phyloP scores from a whole-genome alignment of 1,140 invertebrate species.

The Drosophila oshimai region DNA sequence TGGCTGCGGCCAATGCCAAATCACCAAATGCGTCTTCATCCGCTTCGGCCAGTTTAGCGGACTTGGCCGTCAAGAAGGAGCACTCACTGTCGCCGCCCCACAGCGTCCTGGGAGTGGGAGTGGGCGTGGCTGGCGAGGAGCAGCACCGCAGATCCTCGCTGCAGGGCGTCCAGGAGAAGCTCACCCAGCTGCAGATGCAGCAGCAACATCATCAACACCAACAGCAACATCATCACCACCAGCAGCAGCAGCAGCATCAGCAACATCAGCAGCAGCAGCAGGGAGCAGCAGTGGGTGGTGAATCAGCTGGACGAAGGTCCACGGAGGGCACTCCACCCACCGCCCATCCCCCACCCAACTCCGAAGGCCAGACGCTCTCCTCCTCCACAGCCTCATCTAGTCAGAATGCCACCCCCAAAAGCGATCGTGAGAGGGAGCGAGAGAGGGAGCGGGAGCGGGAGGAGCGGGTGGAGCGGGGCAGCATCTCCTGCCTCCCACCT shows the following conservation, averaged over 20 bases:
- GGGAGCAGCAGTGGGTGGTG: conserved; percentile 19
- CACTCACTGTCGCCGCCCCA: conserved; percentile 70
- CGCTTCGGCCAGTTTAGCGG: conserved; percentile 49
- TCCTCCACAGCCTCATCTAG: conserved; percentile 67
- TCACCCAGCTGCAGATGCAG: conserved; percentile 77
- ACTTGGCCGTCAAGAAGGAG: conserved; percentile 79
- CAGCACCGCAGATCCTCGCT: conserved; percentile 62
- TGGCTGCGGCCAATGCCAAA: conserved; percentile 74
- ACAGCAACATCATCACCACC: conserved; percentile 55
- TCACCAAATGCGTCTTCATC: conserved; percentile 49
- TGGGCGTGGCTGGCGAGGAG: conserved; percentile 45
- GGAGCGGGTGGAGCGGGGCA: conserved; percentile 49
- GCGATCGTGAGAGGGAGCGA: conserved; percentile 48
- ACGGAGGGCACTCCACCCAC: conserved; percentile 53
- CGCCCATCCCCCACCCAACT: conserved; percentile 9
- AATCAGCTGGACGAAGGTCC: conserved; percentile 53
- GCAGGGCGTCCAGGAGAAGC: conserved; percentile 77
- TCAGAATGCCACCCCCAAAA: conserved; percentile 74
- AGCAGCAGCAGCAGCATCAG: conserved; percentile 27
- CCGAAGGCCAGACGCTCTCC: conserved; percentile 50
- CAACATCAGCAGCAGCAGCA: conserved; percentile 42
- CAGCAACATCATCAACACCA: conserved; percentile 76
- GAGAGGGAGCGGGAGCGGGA: conserved; percentile 20
- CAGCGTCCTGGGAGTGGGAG: conserved; percentile 7
- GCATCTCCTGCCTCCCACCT: conserved; percentile 76